phyloP scores from a whole-genome alignment of 2,888 invertebrate species.

The Phalera bucephala region DNA sequence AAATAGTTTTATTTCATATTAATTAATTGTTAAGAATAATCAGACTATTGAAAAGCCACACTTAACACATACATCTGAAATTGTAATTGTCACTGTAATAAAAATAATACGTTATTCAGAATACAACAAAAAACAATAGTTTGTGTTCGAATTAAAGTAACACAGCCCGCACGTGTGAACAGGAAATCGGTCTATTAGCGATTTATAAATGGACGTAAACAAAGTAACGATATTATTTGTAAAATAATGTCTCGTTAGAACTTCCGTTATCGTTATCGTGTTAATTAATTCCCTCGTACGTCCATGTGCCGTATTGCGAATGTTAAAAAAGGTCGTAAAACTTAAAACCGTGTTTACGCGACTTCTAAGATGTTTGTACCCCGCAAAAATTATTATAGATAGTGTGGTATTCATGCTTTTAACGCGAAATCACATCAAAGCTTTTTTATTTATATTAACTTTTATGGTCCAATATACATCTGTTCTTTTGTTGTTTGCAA shows the following conservation, averaged over 20 bases:
- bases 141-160: no score
- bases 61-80: no score
- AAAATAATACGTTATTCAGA: no score
- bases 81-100: no score
- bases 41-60: no score
- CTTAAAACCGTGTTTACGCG: slow-evolving; percentile 14
- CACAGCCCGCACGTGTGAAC: neutral
- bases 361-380: slow-evolving; percentile 20
- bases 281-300: neutral
- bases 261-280: neutral
- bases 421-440: slow-evolving; percentile 26
- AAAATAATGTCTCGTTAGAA: neutral
- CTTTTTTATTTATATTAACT: slow-evolving; percentile 26
- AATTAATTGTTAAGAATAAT: no score
- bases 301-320: neutral
- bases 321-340: slow-evolving; percentile 11
- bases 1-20: no score
- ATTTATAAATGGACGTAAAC: slow-evolving; percentile 3
- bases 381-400: slow-evolving; percentile 22
- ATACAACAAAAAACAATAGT: no score
- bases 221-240: neutral
- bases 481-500: slow-evolving; percentile 27
- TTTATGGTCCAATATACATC: slow-evolving; percentile 27
- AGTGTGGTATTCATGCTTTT: slow-evolving; percentile 23
- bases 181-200: slow-evolving; percentile 1